phyloP scores from a whole-genome alignment of 2,888 invertebrate species.

The Bimastos eiseni region DNA sequence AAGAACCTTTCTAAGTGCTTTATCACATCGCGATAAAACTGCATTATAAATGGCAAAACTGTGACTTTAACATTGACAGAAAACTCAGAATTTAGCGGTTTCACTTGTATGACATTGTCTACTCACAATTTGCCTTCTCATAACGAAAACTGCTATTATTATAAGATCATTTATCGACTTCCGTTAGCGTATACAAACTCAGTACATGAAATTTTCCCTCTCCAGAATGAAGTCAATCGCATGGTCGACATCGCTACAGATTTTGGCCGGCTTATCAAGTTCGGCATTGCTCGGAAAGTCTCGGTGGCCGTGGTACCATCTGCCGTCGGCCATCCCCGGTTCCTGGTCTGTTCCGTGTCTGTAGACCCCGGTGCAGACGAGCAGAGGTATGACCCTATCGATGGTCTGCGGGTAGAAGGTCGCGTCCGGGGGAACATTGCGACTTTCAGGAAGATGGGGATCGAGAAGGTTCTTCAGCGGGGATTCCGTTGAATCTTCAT shows the following conservation, averaged over 20 bases:
- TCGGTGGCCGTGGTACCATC: constrained; percentile 56
- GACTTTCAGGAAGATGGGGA: constrained; percentile 48
- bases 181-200: not conserved
- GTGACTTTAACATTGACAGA: not conserved
- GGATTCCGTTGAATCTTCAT: constrained; percentile 32
- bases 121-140: not conserved
- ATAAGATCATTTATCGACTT: not conserved
- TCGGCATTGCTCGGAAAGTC: constrained; percentile 52
- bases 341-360: constrained; percentile 44
- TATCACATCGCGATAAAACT: too few relatives aligned
- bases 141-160: not conserved
- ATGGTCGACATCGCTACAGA: constrained; percentile 53
- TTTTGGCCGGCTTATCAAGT: constrained; percentile 53
- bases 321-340: constrained; percentile 50
- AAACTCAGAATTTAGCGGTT: not conserved
- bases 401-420: constrained; percentile 55
- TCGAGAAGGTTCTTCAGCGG: constrained; percentile 51
- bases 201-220: constrained; percentile 44
- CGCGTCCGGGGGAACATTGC: constrained; percentile 53
- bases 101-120: not conserved
- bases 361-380: constrained; percentile 61
- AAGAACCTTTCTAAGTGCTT: not conserved
- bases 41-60: not conserved
- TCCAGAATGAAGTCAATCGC: constrained; percentile 56
- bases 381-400: constrained; percentile 51